A percentile compares a stretch with the other conserved stretches of the same genome.
Evolutionary conservation across 2,888 invertebrate genomes (phyloP).

Genomic region (Ochlodes sylvanus): DNA sequence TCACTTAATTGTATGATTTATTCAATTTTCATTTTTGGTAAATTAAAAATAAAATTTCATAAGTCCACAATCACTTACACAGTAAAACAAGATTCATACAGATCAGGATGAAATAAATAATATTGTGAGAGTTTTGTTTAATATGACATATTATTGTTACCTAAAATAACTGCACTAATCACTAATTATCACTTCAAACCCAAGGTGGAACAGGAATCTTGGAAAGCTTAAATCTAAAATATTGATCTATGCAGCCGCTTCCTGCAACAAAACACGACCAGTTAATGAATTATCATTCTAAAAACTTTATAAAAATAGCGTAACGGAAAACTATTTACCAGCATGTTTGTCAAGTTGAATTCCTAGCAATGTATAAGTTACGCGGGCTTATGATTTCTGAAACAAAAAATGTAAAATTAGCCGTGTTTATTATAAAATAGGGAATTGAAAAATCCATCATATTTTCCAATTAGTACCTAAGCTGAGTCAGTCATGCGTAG

Average conservation of each 20-base stretch:
- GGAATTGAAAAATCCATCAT: too few species aligned
- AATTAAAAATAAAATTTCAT: constrained; percentile 81
- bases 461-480: too few species aligned
- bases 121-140: constrained; percentile 75
- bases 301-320: neutral
- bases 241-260: constrained; percentile 77
- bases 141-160: constrained; percentile 74
- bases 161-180: constrained; percentile 78
- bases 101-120: constrained; percentile 84
- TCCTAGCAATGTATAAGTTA: constrained; percentile 60
- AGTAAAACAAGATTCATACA: constrained; percentile 81
- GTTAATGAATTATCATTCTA: constrained; percentile 37
- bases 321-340: constrained; percentile 59
- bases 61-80: constrained; percentile 82
- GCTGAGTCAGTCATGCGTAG: too few species aligned
- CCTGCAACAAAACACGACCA: constrained; percentile 65
- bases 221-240: constrained; percentile 78
- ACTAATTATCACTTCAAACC: constrained; percentile 83
- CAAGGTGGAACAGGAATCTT: constrained; percentile 81
- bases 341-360: constrained; percentile 64
- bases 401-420: constrained; percentile 47
- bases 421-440: too few species aligned
- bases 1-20: constrained; percentile 79
- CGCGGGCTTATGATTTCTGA: constrained; percentile 78
- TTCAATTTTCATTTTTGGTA: constrained; percentile 82